Conservation (phyloP, 1,140 invertebrate genomes). For the Ylistrum balloti region DNA sequence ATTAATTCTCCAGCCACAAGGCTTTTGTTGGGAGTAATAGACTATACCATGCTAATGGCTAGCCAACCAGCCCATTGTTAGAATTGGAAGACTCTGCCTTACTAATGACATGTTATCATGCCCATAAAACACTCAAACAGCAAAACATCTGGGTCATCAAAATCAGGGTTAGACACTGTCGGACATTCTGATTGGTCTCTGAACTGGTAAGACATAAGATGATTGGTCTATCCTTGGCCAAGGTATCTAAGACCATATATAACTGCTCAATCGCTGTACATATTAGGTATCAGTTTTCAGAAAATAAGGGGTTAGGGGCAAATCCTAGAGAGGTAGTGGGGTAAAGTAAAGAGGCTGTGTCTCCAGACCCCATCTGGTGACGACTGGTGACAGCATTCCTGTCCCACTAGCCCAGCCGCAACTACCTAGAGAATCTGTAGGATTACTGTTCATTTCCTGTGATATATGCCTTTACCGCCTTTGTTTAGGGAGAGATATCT, state of each 20-base stretch:
- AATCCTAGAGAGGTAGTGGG: neutral
- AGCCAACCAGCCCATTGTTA: conserved; percentile 1
- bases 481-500: too few species aligned
- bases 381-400: conserved; percentile 31
- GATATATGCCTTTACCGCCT: too few species aligned
- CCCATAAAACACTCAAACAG: conserved; percentile 17
- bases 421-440: too few species aligned
- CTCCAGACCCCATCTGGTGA: conserved; percentile 12
- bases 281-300: conserved; percentile 26
- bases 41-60: conserved; percentile 7
- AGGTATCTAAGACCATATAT: neutral
- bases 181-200: neutral
- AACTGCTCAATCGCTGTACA: conserved; percentile 14
- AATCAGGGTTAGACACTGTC: conserved; percentile 12
- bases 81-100: neutral
- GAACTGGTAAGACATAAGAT: neutral
- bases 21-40: neutral
- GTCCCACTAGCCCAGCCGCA: neutral
- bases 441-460: too few species aligned
- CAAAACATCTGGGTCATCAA: conserved; percentile 33
- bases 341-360: neutral
- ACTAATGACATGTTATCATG: conserved; percentile 28
- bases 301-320: neutral
- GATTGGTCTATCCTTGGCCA: neutral
- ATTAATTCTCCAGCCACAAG: neutral